Conservation (phyloP, 1,140 invertebrate genomes). For the Hestina assimilis region DNA sequence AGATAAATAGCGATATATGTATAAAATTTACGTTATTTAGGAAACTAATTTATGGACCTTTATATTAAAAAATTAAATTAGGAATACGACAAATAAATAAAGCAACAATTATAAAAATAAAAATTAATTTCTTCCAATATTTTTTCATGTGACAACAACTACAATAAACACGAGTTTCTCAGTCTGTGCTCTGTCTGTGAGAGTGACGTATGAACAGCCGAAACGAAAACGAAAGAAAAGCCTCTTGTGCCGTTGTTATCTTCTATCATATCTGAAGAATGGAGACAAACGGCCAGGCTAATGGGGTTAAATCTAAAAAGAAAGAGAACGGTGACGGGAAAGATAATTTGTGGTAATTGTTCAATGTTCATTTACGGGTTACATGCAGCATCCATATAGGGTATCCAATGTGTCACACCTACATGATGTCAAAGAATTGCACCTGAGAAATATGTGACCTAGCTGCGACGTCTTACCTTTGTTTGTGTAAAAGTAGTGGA, state of each 20-base stretch:
- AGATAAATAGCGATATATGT: no score
- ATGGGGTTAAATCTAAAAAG: slow-evolving; percentile 82
- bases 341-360: slow-evolving; percentile 83
- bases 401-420: slow-evolving; percentile 78
- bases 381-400: slow-evolving; percentile 72
- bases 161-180: slow-evolving; percentile 30
- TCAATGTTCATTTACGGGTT: slow-evolving; percentile 63
- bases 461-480: slow-evolving; percentile 65
- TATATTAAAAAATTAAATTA: no score
- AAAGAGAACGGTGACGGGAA: slow-evolving; percentile 81
- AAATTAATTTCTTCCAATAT: no score
- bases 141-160: slow-evolving; percentile 10
- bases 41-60: no score
- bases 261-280: slow-evolving; percentile 77
- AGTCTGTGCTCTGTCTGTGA: slow-evolving; percentile 50
- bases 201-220: slow-evolving; percentile 78
- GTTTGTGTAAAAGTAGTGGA: slow-evolving; percentile 55
- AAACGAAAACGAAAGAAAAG: slow-evolving; percentile 78
- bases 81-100: no score
- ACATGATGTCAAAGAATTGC: slow-evolving; percentile 71
- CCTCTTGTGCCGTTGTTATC: slow-evolving; percentile 79
- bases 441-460: slow-evolving; percentile 75
- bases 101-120: no score
- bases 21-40: no score
- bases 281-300: slow-evolving; percentile 79